Conservation (phyloP, 2,797 vertebrate genomes). For the Enteromius argenteus region DNA sequence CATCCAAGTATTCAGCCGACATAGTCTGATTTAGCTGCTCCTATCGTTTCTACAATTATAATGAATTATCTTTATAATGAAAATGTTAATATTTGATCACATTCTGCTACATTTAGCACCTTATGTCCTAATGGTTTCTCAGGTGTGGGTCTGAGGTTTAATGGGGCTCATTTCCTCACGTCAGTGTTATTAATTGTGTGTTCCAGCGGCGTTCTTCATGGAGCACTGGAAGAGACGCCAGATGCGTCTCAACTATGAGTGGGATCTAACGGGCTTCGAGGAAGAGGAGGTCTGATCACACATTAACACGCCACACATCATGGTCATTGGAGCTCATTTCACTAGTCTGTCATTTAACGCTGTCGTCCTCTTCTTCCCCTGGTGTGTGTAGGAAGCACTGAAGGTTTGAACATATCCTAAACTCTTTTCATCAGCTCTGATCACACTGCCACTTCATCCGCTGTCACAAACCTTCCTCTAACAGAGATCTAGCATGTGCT, state of each 20-base stretch:
- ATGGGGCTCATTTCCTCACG: slow-evolving; percentile 33
- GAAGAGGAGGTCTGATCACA: slow-evolving; percentile 90
- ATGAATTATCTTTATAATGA: slow-evolving; percentile 54
- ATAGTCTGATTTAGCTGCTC: slow-evolving; percentile 31
- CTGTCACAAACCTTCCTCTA: not conserved
- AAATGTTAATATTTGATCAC: slow-evolving; percentile 63
- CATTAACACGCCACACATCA: not conserved
- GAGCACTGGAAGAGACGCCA: slow-evolving; percentile 98
- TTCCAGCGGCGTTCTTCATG: slow-evolving; percentile 97
- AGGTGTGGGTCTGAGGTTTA: slow-evolving; percentile 2
- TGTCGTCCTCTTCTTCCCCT: slow-evolving; percentile 61
- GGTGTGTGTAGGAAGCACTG: slow-evolving; percentile 86
- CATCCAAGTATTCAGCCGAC: not conserved
- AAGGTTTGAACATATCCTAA: slow-evolving; percentile 64
- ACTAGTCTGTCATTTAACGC: slow-evolving; percentile 13
- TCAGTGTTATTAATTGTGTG: slow-evolving; percentile 13
- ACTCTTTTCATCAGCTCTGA: slow-evolving; percentile 19
- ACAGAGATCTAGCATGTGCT: not conserved
- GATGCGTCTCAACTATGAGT: slow-evolving; percentile 96
- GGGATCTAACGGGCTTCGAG: slow-evolving; percentile 98
- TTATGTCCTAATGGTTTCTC: slow-evolving; percentile 14
- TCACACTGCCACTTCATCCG: slow-evolving; percentile 31
- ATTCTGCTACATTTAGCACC: slow-evolving; percentile 60
- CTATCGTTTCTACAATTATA: slow-evolving; percentile 34
- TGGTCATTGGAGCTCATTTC: slow-evolving; percentile 1